phyloP scores from a whole-genome alignment of 1,140 invertebrate genomes.

The Platorchestia sp. region DNA sequence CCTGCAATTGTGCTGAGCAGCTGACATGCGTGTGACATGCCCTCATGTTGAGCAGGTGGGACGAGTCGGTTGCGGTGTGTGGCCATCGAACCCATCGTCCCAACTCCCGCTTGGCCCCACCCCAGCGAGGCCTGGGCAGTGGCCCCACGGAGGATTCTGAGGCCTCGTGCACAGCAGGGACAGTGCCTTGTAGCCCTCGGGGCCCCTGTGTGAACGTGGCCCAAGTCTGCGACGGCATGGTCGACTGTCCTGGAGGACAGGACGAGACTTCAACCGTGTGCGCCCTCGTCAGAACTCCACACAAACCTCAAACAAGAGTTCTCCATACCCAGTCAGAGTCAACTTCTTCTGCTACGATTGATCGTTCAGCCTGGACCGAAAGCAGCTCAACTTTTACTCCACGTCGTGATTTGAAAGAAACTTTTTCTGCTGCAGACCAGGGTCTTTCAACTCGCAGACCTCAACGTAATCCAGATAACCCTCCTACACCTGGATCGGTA shows the following conservation, averaged over 20 bases:
- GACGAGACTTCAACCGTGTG: constrained; percentile 44
- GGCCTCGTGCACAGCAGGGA: not conserved
- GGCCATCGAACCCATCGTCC: not conserved
- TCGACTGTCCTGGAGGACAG: constrained; percentile 52
- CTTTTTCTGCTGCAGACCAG: not conserved
- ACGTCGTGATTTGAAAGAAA: not conserved
- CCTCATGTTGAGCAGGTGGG: constrained; percentile 20
- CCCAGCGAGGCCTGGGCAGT: not conserved
- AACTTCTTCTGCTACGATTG: not conserved
- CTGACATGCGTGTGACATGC: not conserved
- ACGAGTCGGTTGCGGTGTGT: constrained; percentile 56
- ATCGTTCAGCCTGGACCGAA: not conserved
- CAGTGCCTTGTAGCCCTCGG: constrained; percentile 9
- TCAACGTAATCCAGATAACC: not conserved
- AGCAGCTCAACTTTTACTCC: not conserved
- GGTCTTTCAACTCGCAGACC: not conserved
- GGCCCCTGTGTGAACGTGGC: constrained; percentile 17
- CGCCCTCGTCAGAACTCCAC: not conserved
- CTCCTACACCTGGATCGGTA: not conserved
- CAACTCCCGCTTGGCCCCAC: not conserved
- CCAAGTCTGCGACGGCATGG: constrained; percentile 41
- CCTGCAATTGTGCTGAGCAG: no score
- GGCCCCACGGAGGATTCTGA: not conserved
- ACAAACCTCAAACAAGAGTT: not conserved
- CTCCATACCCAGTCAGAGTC: not conserved